phyloP scores from a whole-genome alignment of 2,888 invertebrate species.

The Chloroclysta siterata region DNA sequence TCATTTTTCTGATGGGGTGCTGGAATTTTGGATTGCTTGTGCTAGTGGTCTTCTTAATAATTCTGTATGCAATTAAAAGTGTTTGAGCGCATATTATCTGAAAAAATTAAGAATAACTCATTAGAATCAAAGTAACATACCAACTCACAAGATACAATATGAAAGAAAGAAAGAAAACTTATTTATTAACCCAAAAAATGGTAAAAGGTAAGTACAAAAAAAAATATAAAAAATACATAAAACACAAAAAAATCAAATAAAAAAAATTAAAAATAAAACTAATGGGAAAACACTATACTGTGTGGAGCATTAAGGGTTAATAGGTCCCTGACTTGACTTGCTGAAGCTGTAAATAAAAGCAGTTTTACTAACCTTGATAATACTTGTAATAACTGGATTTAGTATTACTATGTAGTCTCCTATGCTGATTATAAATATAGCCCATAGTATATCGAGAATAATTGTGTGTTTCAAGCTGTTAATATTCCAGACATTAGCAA shows the following conservation, averaged over 20 bases:
- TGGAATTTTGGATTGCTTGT: slow-evolving; percentile 46
- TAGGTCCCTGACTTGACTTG: no score
- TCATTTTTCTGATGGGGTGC: slow-evolving; percentile 60
- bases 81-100: slow-evolving; percentile 67
- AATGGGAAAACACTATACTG: no score
- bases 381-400: slow-evolving; percentile 60
- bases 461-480: slow-evolving; percentile 68
- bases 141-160: not conserved
- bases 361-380: slow-evolving; percentile 66
- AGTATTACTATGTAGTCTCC: slow-evolving; percentile 53
- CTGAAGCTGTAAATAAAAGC: not conserved
- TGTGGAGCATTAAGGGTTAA: no score
- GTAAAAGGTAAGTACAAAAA: no score
- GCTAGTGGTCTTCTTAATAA: slow-evolving; percentile 52
- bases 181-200: no score
- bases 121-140: not conserved
- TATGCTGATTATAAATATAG: slow-evolving; percentile 66
- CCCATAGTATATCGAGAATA: slow-evolving; percentile 72
- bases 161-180: no score
- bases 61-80: slow-evolving; percentile 66
- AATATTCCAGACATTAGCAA: slow-evolving; percentile 71
- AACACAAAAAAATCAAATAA: no score
- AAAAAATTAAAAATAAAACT: no score
- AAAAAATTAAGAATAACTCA: slow-evolving; percentile 46
- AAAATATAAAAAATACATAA: no score